These are phyloP conservation scores for Pseudocheirus occidentalis DNA, from an alignment of 2,797 vertebrate species.

Conservation along the genomic window DNA sequence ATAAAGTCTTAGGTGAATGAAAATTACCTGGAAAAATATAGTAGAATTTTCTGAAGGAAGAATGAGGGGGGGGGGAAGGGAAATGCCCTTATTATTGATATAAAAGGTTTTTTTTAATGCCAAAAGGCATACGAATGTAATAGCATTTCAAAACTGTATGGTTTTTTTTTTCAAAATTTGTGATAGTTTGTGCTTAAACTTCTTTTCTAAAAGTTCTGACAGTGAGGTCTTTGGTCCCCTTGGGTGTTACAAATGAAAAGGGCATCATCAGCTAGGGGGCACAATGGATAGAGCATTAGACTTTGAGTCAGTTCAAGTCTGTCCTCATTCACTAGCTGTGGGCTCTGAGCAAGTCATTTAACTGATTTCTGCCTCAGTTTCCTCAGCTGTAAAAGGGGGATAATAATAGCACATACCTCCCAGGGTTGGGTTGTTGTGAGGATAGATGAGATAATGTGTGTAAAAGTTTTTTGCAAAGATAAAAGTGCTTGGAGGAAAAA, in stretches of 20 bases:
- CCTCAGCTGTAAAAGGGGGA: background rate
- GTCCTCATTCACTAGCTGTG: background rate
- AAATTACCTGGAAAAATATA: background rate
- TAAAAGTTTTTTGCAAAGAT: background rate
- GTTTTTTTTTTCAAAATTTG: background rate
- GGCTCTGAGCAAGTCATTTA: background rate
- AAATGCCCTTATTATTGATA: background rate
- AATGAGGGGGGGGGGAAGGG: background rate
- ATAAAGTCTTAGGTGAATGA: background rate
- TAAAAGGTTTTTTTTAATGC: background rate
- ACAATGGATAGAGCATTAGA: background rate
- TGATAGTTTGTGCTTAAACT: background rate
- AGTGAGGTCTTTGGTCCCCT: conserved; percentile 32
- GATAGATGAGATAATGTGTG: background rate
- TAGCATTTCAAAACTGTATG: conserved; percentile 6
- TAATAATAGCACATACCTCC: background rate
- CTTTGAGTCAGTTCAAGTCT: background rate
- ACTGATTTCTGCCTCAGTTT: background rate
- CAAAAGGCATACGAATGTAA: conserved; percentile 28
- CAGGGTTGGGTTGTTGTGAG: background rate
- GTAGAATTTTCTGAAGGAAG: background rate
- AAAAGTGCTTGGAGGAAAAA: background rate
- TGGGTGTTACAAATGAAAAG: background rate
- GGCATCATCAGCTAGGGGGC: background rate
- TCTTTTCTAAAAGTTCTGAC: background rate